Base-by-base conservation (phyloP, 2,113 vertebrate genomes). In the Columba janthina region DNA sequence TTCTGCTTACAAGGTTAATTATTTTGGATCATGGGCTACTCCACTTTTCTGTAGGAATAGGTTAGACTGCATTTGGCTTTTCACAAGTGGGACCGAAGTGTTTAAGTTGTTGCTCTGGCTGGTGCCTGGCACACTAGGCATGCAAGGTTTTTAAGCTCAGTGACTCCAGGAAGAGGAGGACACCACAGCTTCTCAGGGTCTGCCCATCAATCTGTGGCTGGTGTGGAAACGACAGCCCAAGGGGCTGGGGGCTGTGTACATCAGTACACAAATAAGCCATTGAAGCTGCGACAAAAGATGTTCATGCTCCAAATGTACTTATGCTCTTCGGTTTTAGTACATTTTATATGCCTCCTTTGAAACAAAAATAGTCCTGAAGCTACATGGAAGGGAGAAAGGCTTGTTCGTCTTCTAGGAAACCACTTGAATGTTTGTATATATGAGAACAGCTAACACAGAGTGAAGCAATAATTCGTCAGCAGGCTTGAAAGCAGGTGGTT, bases 391-490 rank as follows among this genome's bases (percentile, higher is more conserved):
- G 62, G 34, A 82, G 40, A 29, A 72, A 79, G 62, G 8, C 28
- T 82, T 56, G 40, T 53, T 91, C 58, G 20, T 79, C 73, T 84
- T 94, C 71, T 79, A 76, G 79, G 72, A 88, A 88, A 93, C 21
- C 46, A 50, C 0, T 21, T 79, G 56, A 62, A 61, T 36, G 31
- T 76, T 46, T 75, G 44, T 64, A 18, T 57, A 42, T 19, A 51
- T 46, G 22, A 74, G 44, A 94, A 71, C 8, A 83, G 76, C 69
- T 86, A 60, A 82, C 40, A 48, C 32, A 82, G 58, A 88, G 34
- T 0, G 1, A 85, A 82, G 71, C 15, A 85, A 31, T 73, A 25
- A 4, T 46, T 64, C 60, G 60, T 85, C 2, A 0, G 34, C 66
- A 74, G 44, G 44, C 54, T 51, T 69, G 74, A 69, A 89, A 89